Conservation (phyloP, 2,888 invertebrate species). For the Scaptomyza tumidula region DNA sequence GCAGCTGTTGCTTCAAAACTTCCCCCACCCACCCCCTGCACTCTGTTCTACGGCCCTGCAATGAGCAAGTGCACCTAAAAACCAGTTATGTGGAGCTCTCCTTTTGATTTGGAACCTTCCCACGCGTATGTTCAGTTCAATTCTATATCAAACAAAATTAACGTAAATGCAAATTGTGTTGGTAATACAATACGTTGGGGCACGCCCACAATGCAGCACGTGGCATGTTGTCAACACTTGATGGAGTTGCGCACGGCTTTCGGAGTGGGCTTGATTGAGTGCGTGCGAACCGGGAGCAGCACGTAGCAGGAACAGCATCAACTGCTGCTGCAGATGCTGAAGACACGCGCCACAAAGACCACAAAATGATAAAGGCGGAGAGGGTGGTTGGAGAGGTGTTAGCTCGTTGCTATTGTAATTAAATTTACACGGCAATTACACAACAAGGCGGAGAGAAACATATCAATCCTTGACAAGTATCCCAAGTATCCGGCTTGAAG, state of each 20-base stretch:
- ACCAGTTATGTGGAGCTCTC: not conserved
- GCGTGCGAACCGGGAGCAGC: constrained; percentile 45
- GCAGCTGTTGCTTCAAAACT: constrained; percentile 21
- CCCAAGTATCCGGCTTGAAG: not conserved
- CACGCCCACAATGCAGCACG: constrained; percentile 48
- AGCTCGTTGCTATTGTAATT: constrained; percentile 79
- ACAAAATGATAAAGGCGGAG: not conserved
- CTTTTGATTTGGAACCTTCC: constrained; percentile 16
- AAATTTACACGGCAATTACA: constrained; percentile 85
- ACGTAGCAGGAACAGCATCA: too few relatives aligned
- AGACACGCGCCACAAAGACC: constrained; percentile 2
- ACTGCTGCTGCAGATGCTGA: not conserved
- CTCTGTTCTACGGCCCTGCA: not conserved
- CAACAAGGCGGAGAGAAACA: constrained; percentile 41
- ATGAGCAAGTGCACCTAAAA: constrained; percentile 2
- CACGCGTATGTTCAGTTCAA: constrained; percentile 33
- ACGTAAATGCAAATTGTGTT: constrained; percentile 74
- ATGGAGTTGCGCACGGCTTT: constrained; percentile 48
- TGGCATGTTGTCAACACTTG: constrained; percentile 76
- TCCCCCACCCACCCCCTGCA: not conserved
- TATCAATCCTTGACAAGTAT: constrained; percentile 20
- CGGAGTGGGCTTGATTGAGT: constrained; percentile 48
- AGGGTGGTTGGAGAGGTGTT: constrained; percentile 6
- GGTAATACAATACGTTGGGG: constrained; percentile 71
- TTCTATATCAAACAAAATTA: constrained; percentile 47